Conservation (phyloP, 2,888 invertebrate genomes). For the Unio pictorum region DNA sequence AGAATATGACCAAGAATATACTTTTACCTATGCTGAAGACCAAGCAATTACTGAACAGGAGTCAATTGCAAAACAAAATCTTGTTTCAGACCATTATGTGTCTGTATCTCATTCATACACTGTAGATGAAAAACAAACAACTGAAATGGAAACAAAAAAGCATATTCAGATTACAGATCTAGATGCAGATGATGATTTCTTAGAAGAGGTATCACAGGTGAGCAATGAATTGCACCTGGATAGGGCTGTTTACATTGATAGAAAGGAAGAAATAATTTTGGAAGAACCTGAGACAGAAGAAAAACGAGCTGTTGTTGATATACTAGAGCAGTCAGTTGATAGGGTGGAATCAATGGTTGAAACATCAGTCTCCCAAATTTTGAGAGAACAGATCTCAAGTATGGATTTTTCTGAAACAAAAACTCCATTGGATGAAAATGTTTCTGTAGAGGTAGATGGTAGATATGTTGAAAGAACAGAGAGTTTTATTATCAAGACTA, state of each 20-base stretch:
- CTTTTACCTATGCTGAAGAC: constrained; percentile 13
- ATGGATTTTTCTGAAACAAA: no score
- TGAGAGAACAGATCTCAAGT: no score
- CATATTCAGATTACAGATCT: constrained; percentile 6
- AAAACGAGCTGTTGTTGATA: constrained; percentile 19
- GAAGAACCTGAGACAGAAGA: constrained; percentile 9
- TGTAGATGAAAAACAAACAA: no score
- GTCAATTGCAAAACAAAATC: constrained; percentile 16
- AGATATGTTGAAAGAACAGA: constrained; percentile 40
- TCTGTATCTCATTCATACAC: no score
- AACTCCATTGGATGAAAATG: no score
- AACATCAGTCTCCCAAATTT: constrained; percentile 1
- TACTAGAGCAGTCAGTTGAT: constrained; percentile 28
- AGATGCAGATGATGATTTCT: constrained; percentile 1
- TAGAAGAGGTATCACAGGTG: background rate
- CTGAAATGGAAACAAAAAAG: background rate
- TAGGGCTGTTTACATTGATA: constrained; percentile 7
- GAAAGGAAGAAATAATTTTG: constrained; percentile 2
- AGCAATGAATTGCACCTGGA: background rate
- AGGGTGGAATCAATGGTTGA: constrained; percentile 36
- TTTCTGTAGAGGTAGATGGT: constrained; percentile 5
- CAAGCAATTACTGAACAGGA: constrained; percentile 2
- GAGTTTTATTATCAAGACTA: constrained; percentile 21
- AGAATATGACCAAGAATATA: constrained; percentile 17
- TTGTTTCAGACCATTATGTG: constrained; percentile 10